A percentile compares a stretch with the other conserved stretches of the same genome.
Conservation (phyloP, 2,113 vertebrate genomes). For the Ornithorhynchus anatinus region DNA sequence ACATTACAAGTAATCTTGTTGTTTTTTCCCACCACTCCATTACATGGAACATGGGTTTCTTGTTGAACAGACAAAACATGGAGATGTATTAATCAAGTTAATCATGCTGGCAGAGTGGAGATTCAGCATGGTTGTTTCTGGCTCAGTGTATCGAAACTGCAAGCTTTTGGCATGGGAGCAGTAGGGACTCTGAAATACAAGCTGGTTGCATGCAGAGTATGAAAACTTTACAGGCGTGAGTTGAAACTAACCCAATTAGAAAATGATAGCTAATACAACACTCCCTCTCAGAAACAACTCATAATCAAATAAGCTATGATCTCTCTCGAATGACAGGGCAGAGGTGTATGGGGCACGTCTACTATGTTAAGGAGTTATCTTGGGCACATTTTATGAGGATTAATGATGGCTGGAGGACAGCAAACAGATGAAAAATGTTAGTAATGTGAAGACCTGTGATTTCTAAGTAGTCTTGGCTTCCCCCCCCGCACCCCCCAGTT, state of each 20-base stretch:
- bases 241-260: not conserved
- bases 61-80: not conserved
- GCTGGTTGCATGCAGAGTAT: not conserved
- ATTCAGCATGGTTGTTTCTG: rapidly evolving
- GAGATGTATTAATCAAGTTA: not conserved
- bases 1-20: not conserved
- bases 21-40: not conserved
- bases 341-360: not conserved
- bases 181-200: not conserved
- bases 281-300: not conserved
- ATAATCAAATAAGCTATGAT: not conserved
- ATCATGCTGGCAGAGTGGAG: not conserved
- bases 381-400: not conserved
- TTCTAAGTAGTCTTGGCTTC: not conserved
- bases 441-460: not conserved
- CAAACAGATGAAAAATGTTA: not conserved
- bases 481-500: no score
- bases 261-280: not conserved
- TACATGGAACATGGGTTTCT: not conserved
- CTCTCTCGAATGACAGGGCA: not conserved
- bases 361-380: not conserved
- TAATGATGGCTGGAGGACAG: not conserved
- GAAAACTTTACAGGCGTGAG: not conserved
- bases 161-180: not conserved
- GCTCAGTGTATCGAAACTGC: not conserved